phyloP scores from a whole-genome alignment of 2,888 invertebrate genomes.

The Drosophila gaucha region DNA sequence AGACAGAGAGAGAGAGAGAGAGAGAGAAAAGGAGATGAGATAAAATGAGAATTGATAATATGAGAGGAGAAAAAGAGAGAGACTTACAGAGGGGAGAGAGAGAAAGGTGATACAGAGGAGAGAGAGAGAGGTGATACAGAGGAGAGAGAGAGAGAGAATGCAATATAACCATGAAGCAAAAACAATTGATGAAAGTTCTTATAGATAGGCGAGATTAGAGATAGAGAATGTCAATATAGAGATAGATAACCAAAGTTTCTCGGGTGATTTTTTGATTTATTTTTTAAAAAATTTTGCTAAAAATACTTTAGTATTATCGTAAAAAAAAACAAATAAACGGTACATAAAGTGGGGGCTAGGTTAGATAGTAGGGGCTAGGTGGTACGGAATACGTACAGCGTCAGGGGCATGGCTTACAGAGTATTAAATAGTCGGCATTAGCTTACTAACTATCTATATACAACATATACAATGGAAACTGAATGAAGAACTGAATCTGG shows the following conservation, averaged over 20 bases:
- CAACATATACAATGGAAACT: constrained; percentile 25
- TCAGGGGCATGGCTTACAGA: neutral
- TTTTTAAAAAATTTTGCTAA: constrained; percentile 29
- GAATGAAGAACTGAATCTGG: neutral
- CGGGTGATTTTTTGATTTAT: neutral
- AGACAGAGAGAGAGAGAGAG: neutral
- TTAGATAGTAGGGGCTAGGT: neutral
- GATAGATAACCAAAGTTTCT: neutral
- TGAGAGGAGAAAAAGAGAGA: neutral
- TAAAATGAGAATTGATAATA: neutral
- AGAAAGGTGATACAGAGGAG: neutral
- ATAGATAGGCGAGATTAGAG: neutral
- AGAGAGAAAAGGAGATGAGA: neutral
- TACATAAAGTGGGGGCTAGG: neutral
- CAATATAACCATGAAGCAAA: too few species aligned
- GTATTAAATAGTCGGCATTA: constrained; percentile 4
- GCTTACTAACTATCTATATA: constrained; percentile 37
- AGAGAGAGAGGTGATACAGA: too few species aligned
- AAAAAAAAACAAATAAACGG: constrained; percentile 17
- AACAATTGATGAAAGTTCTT: neutral
- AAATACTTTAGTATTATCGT: constrained; percentile 15
- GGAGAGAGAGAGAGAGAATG: neutral
- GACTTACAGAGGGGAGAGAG: neutral
- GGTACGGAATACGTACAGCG: neutral
- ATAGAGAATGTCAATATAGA: neutral